Evolutionary conservation across 2,888 invertebrate species (phyloP).

Genomic region (Napeogenes inachia): DNA sequence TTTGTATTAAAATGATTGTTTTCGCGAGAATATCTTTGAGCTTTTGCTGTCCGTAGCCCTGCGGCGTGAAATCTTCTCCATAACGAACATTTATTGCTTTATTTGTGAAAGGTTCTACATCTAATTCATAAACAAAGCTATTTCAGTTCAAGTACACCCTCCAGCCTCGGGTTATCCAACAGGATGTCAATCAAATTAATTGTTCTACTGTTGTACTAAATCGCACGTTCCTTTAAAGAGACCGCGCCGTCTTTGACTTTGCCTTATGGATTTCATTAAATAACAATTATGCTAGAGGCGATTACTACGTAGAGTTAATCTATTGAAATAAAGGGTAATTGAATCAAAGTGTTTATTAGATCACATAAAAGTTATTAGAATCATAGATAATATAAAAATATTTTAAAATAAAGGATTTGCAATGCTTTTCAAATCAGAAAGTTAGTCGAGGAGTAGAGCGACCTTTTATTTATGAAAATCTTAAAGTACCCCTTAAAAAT

Average conservation of each 20-base stretch:
- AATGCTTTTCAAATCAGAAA: too few relatives aligned
- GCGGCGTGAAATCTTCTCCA: constrained; percentile 45
- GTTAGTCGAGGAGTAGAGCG: too few relatives aligned
- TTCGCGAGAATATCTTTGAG: constrained; percentile 32
- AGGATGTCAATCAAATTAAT: constrained; percentile 36
- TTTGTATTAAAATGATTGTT: neutral
- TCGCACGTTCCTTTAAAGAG: constrained; percentile 25
- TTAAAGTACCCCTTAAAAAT: too few relatives aligned
- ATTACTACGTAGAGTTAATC: constrained; percentile 15
- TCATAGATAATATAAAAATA: too few relatives aligned
- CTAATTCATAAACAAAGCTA: constrained; percentile 43
- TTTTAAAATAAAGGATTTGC: too few relatives aligned
- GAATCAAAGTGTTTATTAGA: neutral
- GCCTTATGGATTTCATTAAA: constrained; percentile 27
- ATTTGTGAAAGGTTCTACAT: constrained; percentile 56
- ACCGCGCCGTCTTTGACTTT: constrained; percentile 25
- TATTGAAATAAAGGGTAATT: constrained; percentile 7
- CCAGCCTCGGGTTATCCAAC: constrained; percentile 36
- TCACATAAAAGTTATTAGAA: too few relatives aligned
- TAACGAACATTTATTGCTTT: constrained; percentile 59
- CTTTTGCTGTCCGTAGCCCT: constrained; percentile 37
- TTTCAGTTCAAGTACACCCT: constrained; percentile 24
- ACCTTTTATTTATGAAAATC: too few relatives aligned
- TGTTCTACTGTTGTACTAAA: constrained; percentile 28
- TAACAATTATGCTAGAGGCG: constrained; percentile 18